A percentile compares a stretch with the other conserved stretches of the same genome.
Evolutionary conservation across 2,113 vertebrate genomes (phyloP).

Genomic region (Oxyura jamaicensis): DNA sequence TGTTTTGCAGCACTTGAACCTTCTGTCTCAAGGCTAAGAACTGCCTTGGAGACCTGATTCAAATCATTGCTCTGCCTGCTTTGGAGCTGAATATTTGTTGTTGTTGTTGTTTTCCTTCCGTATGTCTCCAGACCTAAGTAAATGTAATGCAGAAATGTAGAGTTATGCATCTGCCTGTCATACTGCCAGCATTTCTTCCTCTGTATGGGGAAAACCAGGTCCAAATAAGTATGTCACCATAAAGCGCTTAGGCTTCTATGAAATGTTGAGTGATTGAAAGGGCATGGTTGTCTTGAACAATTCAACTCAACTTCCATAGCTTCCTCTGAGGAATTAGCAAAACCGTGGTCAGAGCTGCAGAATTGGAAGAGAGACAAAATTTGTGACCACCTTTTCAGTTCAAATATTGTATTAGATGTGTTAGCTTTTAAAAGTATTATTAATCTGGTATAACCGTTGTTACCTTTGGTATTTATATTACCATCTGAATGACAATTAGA

Average conservation of each 20-base stretch:
- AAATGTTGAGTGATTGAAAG: not conserved
- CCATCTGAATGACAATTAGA: not conserved
- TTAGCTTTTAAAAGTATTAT: not conserved
- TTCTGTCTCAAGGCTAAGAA: not conserved
- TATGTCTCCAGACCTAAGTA: not conserved
- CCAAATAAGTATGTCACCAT: not conserved
- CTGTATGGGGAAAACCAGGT: not conserved
- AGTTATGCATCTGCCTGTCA: not conserved
- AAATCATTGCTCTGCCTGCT: not conserved
- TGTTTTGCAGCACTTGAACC: not conserved
- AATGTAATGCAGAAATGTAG: not conserved
- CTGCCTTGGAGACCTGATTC: not conserved
- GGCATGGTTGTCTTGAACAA: not conserved
- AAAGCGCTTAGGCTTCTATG: not conserved
- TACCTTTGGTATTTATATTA: not conserved
- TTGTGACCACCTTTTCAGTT: not conserved
- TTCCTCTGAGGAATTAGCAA: not conserved
- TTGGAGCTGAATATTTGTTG: not conserved
- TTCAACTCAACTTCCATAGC: not conserved
- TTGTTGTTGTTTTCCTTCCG: too few relatives aligned
- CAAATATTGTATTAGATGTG: not conserved
- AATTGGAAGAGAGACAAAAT: not conserved
- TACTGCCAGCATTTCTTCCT: not conserved
- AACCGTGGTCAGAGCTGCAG: not conserved
- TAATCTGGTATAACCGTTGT: not conserved